These are phyloP conservation scores for Holotrichia oblita DNA, from an alignment of 1,140 invertebrate genomes.

Conservation along the genomic window DNA sequence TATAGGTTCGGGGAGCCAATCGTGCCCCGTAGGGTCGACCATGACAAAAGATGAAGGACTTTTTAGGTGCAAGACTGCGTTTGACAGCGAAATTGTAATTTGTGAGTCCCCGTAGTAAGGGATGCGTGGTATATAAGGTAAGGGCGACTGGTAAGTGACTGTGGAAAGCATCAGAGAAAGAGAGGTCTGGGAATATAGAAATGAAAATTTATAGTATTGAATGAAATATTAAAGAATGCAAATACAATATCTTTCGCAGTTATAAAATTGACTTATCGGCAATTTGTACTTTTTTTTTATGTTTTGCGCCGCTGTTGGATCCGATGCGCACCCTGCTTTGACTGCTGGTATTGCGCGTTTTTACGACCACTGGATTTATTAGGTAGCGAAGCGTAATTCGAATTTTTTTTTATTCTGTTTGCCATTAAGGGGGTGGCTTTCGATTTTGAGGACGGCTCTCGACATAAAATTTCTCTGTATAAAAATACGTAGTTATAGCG, in stretches of 20 bases:
- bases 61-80: slow-evolving; percentile 34
- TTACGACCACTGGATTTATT: slow-evolving; percentile 29
- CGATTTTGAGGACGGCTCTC: neutral
- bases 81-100: slow-evolving; percentile 32
- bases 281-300: slow-evolving; percentile 34
- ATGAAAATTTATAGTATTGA: slow-evolving; percentile 30
- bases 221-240: slow-evolving; percentile 36
- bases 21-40: neutral
- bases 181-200: slow-evolving; percentile 27
- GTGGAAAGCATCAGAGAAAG: neutral
- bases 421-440: slow-evolving; percentile 15
- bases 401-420: slow-evolving; percentile 11
- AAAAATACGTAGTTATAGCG: neutral
- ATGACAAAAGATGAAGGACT: slow-evolving; percentile 32
- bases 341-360: slow-evolving; percentile 17
- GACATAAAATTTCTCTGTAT: neutral
- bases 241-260: slow-evolving; percentile 35
- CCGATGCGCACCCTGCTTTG: neutral
- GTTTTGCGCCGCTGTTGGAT: slow-evolving; percentile 5
- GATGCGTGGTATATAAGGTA: slow-evolving; percentile 14
- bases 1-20: slow-evolving; percentile 23
- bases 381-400: slow-evolving; percentile 30
- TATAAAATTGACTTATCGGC: slow-evolving; percentile 35
- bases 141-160: neutral
- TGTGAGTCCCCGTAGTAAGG: slow-evolving; percentile 19